Base-by-base conservation (phyloP, 2,113 vertebrate species). In the Benitochromis conjunctus region DNA sequence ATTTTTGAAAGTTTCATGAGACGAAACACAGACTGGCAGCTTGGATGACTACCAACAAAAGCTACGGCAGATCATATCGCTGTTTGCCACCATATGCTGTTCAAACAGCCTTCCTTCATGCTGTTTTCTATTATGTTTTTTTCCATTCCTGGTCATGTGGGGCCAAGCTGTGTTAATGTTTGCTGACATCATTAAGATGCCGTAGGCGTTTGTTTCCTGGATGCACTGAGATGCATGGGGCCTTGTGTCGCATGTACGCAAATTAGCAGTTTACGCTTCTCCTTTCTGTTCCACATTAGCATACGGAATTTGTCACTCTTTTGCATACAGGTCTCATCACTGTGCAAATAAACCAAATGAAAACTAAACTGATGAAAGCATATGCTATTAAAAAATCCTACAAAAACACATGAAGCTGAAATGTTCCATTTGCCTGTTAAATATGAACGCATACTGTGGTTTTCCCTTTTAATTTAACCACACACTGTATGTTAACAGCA, bases 391-490 rank as follows among this genome's bases (percentile, higher is more conserved):
- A 66, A 66, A 79, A 55, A 53, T 41, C 78, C 16, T 29, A n/a
- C 36, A 29, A 38, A 18, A 74, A 87, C 53, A 62, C 48, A 60
- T 29, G 12, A 69, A 79, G 46, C 69, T 78, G 1, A 85, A 83
- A 85, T 80, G 74, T 84, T 91, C 79, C 57, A 34, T 74, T 80
- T 66, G 64, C 19, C 51, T 12, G 71, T 83, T 81, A 51, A 84
- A 87, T 41, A 86, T 82, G 36, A 88, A 85, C 48, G 9, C 51
- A 43, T 16, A n/a, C 9, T 43, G 62, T 43, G 41, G 21, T 81
- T 86, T 79, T 36, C 43, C 48, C 5, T 79, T 82, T 92, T 86
- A 58, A 54, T 84, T 91, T 10, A 77, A 89, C 81, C 54, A 58
- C 89, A 84, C 51, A 46, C 66, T 64, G 18, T 26, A 76, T 83